phyloP scores from a whole-genome alignment of 1,140 invertebrate genomes.

The Conus ventricosus region DNA sequence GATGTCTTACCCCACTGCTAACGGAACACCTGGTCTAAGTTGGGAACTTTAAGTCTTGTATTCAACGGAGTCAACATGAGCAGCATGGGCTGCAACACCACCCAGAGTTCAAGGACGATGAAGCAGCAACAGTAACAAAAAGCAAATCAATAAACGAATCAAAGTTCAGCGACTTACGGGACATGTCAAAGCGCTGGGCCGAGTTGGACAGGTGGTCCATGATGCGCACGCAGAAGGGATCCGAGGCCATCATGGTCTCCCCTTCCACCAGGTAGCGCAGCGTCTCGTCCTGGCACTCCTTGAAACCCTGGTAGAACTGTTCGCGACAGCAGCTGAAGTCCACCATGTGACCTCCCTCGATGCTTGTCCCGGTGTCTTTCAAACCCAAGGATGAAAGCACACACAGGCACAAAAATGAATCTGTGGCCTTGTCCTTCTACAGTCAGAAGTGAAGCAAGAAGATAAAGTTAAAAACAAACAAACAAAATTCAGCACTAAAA shows the following conservation, averaged over 20 bases:
- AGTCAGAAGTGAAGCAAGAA: no score
- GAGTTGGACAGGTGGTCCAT: conserved; percentile 89
- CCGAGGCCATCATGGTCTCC: conserved; percentile 85
- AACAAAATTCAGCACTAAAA: no score
- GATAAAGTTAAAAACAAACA: no score
- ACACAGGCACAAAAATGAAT: not conserved
- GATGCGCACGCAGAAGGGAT: conserved; percentile 87
- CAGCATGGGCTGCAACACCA: no score
- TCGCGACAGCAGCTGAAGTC: conserved; percentile 12
- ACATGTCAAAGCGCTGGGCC: conserved; percentile 53
- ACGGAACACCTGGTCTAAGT: no score
- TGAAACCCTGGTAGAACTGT: conserved; percentile 85
- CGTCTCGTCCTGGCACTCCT: conserved; percentile 92
- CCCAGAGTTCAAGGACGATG: no score
- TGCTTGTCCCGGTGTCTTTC: not conserved
- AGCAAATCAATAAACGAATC: not conserved
- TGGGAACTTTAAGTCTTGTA: no score
- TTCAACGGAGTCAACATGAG: no score
- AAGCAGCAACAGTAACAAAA: not conserved
- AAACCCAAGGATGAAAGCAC: not conserved
- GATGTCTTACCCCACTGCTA: no score
- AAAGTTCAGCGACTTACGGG: conserved; percentile 22
- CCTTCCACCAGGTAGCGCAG: conserved; percentile 92
- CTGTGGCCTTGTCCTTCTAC: no score
- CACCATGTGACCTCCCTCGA: not conserved